Percentiles rank a stretch among this genome's conserved stretches.
Evolutionary conservation across 2,888 invertebrate genomes (phyloP).

Genomic region (Nephrotoma flavescens): DNA sequence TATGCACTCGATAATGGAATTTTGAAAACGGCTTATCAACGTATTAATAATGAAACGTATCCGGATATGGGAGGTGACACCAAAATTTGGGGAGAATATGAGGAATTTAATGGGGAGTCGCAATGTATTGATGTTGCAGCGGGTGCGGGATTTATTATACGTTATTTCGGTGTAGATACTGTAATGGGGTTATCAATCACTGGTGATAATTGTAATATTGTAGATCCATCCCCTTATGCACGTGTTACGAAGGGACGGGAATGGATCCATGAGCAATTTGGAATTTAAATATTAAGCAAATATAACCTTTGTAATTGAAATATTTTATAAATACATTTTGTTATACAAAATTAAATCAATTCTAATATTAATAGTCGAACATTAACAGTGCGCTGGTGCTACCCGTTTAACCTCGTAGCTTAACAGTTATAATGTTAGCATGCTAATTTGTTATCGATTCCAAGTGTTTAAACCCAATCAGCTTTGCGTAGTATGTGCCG

Average conservation of each 20-base stretch:
- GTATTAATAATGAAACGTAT: not conserved
- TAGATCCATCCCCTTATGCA: not conserved
- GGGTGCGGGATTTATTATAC: not conserved
- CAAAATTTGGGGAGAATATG: not conserved
- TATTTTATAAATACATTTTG: too few relatives aligned
- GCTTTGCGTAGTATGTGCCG: too few relatives aligned
- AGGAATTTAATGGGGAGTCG: not conserved
- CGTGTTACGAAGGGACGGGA: not conserved
- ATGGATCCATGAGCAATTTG: not conserved
- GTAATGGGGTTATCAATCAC: not conserved
- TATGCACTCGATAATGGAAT: not conserved
- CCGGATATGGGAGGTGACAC: not conserved
- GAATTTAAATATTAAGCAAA: not conserved
- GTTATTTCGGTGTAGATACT: not conserved
- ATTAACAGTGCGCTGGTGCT: too few relatives aligned
- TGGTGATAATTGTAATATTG: not conserved
- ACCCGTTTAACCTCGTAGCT: too few relatives aligned
- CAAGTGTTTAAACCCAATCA: too few relatives aligned
- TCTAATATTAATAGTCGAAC: too few relatives aligned
- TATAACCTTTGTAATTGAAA: too few relatives aligned
- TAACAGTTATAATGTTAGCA: too few relatives aligned
- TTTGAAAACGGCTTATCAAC: not conserved
- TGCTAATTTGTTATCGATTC: too few relatives aligned
- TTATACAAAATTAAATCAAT: too few relatives aligned
- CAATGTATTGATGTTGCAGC: not conserved